Percentiles rank a stretch among this genome's conserved stretches.
phyloP scores from a whole-genome alignment of 2,797 vertebrate genomes.

The Rhynchotus rufescens region DNA sequence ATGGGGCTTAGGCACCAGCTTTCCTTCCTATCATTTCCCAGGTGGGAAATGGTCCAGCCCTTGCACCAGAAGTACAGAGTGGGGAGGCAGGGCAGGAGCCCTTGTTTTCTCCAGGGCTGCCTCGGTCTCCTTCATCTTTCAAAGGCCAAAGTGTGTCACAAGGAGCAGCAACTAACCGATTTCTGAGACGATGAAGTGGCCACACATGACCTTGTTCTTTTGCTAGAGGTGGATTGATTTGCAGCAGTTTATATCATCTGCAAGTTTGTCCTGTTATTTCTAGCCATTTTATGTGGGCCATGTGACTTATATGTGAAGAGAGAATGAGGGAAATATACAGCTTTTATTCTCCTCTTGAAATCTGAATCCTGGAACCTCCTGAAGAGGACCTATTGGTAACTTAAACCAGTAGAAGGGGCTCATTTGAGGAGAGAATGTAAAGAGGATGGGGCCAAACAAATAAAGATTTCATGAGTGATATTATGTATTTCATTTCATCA shows the following conservation, averaged over 20 bases:
- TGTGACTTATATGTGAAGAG: neutral
- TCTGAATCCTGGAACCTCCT: too few species aligned
- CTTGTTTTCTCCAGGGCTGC: rapidly evolving
- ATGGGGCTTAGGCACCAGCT: neutral
- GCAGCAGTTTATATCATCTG: neutral
- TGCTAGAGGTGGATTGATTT: neutral
- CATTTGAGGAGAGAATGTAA: too few species aligned
- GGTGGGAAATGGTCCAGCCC: neutral
- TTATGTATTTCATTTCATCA: too few species aligned
- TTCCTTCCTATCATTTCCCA: neutral
- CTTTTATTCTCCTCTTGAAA: too few species aligned
- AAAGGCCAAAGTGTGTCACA: neutral
- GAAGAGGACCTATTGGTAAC: too few species aligned
- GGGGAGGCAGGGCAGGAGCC: neutral
- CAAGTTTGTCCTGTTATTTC: neutral
- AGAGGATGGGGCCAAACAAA: too few species aligned
- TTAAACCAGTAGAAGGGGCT: too few species aligned
- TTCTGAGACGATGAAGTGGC: neutral
- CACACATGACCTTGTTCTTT: neutral
- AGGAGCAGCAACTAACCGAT: neutral
- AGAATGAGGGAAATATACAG: too few species aligned
- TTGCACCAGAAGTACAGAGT: neutral
- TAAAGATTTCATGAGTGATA: too few species aligned
- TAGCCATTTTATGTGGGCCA: neutral
- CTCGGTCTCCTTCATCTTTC: neutral